phyloP scores from a whole-genome alignment of 1,140 invertebrate genomes.

The Apis florea region DNA sequence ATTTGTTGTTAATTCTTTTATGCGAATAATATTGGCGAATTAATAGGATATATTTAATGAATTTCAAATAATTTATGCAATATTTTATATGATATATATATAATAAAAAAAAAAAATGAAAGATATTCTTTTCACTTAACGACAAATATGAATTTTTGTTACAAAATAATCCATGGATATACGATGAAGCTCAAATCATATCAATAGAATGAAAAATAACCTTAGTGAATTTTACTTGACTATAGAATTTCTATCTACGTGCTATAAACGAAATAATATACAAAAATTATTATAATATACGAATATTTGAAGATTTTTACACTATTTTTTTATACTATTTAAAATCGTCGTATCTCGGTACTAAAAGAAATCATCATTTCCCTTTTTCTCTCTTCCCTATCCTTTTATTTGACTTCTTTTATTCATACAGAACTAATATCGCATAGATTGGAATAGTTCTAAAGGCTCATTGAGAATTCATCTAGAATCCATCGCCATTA shows the following conservation, averaged over 20 bases:
- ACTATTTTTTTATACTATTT: no score
- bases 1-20: slow-evolving; percentile 4
- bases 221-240: no score
- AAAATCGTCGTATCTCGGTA: no score
- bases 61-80: neutral
- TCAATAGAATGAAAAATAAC: no score
- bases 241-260: no score
- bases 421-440: neutral
- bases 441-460: neutral
- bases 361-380: no score
- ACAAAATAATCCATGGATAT: no score
- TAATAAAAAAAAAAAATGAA: neutral
- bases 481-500: neutral
- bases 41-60: neutral
- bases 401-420: neutral
- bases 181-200: no score
- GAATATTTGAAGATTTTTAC: no score
- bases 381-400: no score
- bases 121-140: neutral
- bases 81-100: neutral
- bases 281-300: no score
- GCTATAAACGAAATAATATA: no score
- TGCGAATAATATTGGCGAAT: neutral
- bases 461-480: neutral
- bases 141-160: neutral